phyloP scores from a whole-genome alignment of 2,113 vertebrate species.

The Notarius quadriscutis region DNA sequence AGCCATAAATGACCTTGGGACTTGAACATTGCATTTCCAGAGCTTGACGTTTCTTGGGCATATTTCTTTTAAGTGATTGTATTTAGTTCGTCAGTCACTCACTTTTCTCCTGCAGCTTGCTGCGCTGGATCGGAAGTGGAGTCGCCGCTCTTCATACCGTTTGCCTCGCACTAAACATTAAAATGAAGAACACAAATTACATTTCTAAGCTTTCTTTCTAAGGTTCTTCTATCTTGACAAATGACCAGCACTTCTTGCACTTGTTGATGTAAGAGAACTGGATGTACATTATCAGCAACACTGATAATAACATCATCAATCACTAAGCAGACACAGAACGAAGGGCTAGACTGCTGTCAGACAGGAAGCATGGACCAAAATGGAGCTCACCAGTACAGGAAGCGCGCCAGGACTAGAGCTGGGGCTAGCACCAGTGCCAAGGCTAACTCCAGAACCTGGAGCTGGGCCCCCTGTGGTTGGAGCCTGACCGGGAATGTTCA shows the following conservation, averaged over 20 bases:
- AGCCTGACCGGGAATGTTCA: constrained; percentile 87
- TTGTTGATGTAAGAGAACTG: not conserved
- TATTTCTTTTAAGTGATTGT: constrained; percentile 7
- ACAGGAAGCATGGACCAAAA: not conserved
- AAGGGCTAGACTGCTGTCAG: not conserved
- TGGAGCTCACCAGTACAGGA: constrained; percentile 80
- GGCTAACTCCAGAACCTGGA: not conserved
- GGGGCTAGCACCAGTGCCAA: constrained; percentile 56
- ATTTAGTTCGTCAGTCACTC: constrained; percentile 64
- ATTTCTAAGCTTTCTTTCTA: constrained; percentile 5
- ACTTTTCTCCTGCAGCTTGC: constrained; percentile 79
- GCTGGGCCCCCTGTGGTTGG: constrained; percentile 64
- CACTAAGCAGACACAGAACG: not conserved
- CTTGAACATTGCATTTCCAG: not conserved
- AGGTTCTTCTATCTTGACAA: not conserved
- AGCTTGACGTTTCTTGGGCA: not conserved
- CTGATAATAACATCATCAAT: constrained; percentile 29
- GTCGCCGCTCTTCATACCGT: constrained; percentile 74
- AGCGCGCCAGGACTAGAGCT: constrained; percentile 69
- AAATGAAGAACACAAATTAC: constrained; percentile 43
- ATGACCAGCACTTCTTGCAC: not conserved
- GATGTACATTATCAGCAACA: not conserved
- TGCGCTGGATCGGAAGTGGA: constrained; percentile 69
- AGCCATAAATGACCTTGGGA: constrained; percentile 35
- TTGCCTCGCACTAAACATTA: constrained; percentile 79